phyloP scores from a whole-genome alignment of 2,888 invertebrate species.

The Zygothrica quintamaculata region DNA sequence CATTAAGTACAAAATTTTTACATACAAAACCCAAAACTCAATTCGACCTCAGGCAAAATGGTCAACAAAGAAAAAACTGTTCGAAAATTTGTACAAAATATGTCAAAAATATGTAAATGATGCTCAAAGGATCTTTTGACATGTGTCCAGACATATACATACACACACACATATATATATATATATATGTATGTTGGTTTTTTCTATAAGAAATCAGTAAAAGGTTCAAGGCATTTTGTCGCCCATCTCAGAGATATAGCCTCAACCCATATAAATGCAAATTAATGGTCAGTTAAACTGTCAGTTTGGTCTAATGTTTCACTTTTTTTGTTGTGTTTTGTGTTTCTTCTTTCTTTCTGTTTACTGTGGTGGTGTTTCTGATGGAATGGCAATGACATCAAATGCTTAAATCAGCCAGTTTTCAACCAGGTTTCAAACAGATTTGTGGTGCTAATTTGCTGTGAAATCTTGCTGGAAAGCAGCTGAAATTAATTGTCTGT shows the following conservation, averaged over 20 bases:
- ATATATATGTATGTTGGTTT: slow-evolving; percentile 34
- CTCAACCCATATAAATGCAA: slow-evolving; percentile 70
- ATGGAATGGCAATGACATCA: too few relatives aligned
- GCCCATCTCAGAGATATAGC: slow-evolving; percentile 18
- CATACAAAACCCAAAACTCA: slow-evolving; percentile 9
- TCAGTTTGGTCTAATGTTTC: slow-evolving; percentile 55
- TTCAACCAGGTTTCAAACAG: slow-evolving; percentile 35
- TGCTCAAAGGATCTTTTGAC: slow-evolving; percentile 19
- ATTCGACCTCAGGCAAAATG: slow-evolving; percentile 27
- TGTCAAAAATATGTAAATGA: slow-evolving; percentile 76
- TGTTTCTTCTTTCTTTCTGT: too few relatives aligned
- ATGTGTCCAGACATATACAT: slow-evolving; percentile 34
- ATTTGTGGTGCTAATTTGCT: slow-evolving; percentile 81
- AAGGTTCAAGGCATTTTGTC: slow-evolving; percentile 47
- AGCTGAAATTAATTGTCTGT: slow-evolving; percentile 78
- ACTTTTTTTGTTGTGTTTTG: slow-evolving; percentile 30
- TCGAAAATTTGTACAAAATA: slow-evolving; percentile 66
- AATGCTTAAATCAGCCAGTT: slow-evolving; percentile 28
- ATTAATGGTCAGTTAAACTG: slow-evolving; percentile 81
- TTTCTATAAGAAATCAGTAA: slow-evolving; percentile 53
- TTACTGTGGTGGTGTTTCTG: slow-evolving; percentile 32
- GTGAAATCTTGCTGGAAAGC: slow-evolving; percentile 75
- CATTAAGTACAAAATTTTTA: slow-evolving; percentile 60
- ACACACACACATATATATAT: slow-evolving; percentile 28
- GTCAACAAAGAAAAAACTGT: slow-evolving; percentile 58